Conservation (phyloP, 2,113 vertebrate species). For the Seriola aureovittata region DNA sequence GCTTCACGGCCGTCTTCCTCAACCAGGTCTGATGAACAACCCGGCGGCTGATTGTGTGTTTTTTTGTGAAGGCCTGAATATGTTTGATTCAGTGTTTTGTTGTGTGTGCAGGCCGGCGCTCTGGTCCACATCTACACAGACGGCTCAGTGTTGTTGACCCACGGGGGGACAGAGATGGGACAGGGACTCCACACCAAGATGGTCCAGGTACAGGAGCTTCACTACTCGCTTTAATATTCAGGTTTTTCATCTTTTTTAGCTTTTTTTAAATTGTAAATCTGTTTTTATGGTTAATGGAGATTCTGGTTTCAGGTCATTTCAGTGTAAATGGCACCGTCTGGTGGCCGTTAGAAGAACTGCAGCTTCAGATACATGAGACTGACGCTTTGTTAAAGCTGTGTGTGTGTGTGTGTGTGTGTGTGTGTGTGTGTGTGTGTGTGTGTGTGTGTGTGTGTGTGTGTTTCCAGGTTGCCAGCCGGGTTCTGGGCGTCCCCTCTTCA, state of each 20-base stretch:
- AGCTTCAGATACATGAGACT: background rate
- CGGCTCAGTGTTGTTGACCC: constrained; percentile 93
- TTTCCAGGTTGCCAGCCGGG: constrained; percentile 90
- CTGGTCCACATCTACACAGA: constrained; percentile 94
- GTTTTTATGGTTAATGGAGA: too few species aligned
- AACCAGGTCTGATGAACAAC: constrained; percentile 89
- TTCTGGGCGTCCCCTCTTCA: constrained; percentile 88
- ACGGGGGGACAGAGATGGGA: constrained; percentile 97
- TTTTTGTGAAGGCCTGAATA: background rate
- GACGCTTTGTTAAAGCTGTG: too few species aligned
- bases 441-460: constrained; percentile 9
- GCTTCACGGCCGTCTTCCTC: constrained; percentile 90
- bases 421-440: constrained; percentile 5
- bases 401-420: background rate
- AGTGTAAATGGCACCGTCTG: background rate
- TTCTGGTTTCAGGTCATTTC: background rate
- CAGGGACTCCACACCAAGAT: constrained; percentile 99
- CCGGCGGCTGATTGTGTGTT: too few species aligned
- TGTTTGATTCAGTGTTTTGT: background rate
- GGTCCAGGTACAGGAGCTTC: constrained; percentile 88
- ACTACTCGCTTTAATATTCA: background rate
- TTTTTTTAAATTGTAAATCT: too few species aligned
- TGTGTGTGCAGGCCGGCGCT: constrained; percentile 89
- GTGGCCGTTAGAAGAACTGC: background rate
- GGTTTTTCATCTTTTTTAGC: background rate